Evolutionary conservation across 2,113 vertebrate genomes (phyloP).

Genomic region (Lamprologus tigripictilis): DNA sequence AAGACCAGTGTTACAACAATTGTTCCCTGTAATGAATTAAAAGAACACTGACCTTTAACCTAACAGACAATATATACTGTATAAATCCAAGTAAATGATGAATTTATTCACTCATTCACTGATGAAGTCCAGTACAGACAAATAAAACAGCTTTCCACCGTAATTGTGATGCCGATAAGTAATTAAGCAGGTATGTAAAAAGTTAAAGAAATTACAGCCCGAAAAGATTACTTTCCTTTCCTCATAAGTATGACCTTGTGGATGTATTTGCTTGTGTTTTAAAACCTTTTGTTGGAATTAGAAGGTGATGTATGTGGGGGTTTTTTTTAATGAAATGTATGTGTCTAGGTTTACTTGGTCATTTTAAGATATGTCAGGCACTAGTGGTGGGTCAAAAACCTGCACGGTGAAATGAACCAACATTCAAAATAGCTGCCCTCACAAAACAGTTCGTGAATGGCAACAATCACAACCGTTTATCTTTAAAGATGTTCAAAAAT

Average conservation of each 20-base stretch:
- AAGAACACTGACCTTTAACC: neutral
- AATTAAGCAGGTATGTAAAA: neutral
- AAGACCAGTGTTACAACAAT: neutral
- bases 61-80: neutral
- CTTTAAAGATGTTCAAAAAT: neutral
- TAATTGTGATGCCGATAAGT: neutral
- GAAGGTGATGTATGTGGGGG: rapidly evolving
- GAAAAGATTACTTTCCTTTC: neutral
- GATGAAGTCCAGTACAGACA: neutral
- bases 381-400: neutral
- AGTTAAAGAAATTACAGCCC: neutral
- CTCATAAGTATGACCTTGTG: neutral
- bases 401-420: neutral
- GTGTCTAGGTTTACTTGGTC: neutral
- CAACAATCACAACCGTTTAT: neutral
- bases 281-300: neutral
- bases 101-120: neutral
- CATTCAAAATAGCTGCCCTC: neutral
- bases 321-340: rapidly evolving
- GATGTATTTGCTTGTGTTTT: neutral
- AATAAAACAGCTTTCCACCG: neutral
- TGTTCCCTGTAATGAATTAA: neutral
- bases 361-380: neutral
- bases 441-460: neutral
- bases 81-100: neutral